Evolutionary conservation across 1,140 invertebrate genomes (phyloP), one percentile per base, ranked within the genome.

Genomic region (Platorchestia sp.): DNA sequence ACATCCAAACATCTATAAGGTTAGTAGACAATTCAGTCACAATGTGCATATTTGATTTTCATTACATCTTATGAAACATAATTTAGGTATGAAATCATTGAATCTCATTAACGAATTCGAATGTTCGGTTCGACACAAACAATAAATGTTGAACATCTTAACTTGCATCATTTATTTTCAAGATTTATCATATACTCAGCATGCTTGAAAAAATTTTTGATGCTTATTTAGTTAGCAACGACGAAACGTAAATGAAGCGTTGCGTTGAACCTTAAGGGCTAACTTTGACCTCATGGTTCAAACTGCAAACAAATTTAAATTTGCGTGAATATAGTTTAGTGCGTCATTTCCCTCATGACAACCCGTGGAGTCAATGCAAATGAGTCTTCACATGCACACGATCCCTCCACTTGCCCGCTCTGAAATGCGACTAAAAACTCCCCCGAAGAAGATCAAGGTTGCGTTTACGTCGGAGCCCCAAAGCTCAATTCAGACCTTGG

Each of bases 401-500:
- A 42, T 0, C 87, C 41, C 27, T 90, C 87, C 41, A 90, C 3
- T 90, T 90, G 87, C 19, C 87, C 44, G 41, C 87, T 90, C 41
- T 43, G 87, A 90, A 90, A 90, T 90, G 87, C 87, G 44, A 5
- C 87, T 90, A 90, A 90, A 90, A 90, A 90, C 87, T 45, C 41
- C 87, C 19, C 14, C 87, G 44, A 90, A 90, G 87, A 90, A 90
- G 87, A 90, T 90, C 87, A 90, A 90, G 87, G 87, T 45, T 90
- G 87, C 41, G 87, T 90, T 41, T 14, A 27, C 87, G 59, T 36
- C 59, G 59, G 7, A 10, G 27, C 59, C 59, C 59, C 10, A 36
- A 10, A 75, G 59, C 59, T 75, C 59, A 75, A 75, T 75, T 10
- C 59, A 75, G 59, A 75, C 59, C 59, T 75, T 75, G 59, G 59